A percentile compares a stretch with the other conserved stretches of the same genome.
These are phyloP conservation scores for Drosophila birchii DNA, from an alignment of 2,888 invertebrate species.

Conservation along the genomic window DNA sequence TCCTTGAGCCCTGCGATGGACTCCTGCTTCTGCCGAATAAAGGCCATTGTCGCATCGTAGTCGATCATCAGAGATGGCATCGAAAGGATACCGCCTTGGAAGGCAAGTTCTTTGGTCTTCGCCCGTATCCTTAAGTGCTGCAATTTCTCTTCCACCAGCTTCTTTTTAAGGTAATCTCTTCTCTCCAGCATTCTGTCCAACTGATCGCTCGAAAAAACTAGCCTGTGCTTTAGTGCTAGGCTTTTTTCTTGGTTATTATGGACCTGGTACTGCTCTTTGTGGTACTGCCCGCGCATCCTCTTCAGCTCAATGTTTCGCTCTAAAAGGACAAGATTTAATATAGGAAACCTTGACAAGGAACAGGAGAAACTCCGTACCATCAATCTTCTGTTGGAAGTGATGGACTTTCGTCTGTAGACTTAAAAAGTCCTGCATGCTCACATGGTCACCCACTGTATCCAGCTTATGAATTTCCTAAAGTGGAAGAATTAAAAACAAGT, in stretches of 20 bases:
- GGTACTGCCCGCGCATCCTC: conserved; percentile 64
- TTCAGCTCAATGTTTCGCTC: conserved; percentile 79
- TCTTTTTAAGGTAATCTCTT: conserved; percentile 43
- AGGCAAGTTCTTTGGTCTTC: conserved; percentile 61
- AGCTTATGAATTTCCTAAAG: conserved; percentile 68
- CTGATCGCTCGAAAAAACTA: background rate
- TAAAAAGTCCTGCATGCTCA: conserved; percentile 76
- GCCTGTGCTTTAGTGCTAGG: conserved; percentile 49
- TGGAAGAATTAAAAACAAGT: background rate
- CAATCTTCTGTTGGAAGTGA: conserved; percentile 79
- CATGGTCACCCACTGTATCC: conserved; percentile 74
- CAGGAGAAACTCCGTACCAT: conserved; percentile 61
- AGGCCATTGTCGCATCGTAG: conserved; percentile 72
- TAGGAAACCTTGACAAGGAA: too few species aligned
- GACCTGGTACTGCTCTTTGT: conserved; percentile 71
- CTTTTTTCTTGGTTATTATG: conserved; percentile 79
- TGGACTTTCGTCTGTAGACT: conserved; percentile 74
- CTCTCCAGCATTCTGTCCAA: background rate
- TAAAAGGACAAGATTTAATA: conserved; percentile 20
- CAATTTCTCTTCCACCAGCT: conserved; percentile 62
- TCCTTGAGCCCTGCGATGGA: conserved; percentile 48
- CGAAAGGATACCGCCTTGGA: conserved; percentile 75
- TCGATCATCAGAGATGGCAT: conserved; percentile 79
- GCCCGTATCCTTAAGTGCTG: conserved; percentile 58
- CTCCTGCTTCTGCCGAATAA: conserved; percentile 21